phyloP scores from a whole-genome alignment of 2,888 invertebrate genomes.

The Agriopis leucophaearia region DNA sequence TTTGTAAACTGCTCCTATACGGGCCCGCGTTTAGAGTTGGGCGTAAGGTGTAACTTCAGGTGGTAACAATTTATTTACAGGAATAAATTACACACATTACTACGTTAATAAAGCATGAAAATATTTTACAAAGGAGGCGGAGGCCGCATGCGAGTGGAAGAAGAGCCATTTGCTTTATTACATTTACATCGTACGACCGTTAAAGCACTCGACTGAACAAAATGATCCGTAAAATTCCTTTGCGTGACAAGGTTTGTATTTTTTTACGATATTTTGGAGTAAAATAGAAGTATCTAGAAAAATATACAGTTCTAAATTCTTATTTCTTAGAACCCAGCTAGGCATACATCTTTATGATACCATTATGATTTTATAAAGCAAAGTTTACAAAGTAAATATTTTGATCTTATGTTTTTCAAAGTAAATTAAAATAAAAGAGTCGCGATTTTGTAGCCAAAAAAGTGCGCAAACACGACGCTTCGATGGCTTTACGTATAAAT shows the following conservation, averaged over 20 bases:
- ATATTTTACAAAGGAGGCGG: constrained; percentile 68
- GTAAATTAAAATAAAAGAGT: constrained; percentile 24
- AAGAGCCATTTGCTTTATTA: constrained; percentile 77
- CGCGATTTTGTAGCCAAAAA: constrained; percentile 38
- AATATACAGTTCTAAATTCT: not conserved
- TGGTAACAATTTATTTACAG: constrained; percentile 51
- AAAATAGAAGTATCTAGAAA: constrained; percentile 9
- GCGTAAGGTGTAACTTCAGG: not conserved
- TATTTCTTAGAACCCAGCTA: not conserved
- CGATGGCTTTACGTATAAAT: constrained; percentile 46
- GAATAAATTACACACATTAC: constrained; percentile 50
- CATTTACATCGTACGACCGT: constrained; percentile 78
- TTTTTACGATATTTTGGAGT: constrained; percentile 35
- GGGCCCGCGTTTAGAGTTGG: too few relatives aligned
- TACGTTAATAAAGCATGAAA: constrained; percentile 71
- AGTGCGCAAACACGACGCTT: constrained; percentile 48
- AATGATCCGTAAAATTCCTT: constrained; percentile 70
- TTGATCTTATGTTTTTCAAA: not conserved
- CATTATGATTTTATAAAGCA: not conserved
- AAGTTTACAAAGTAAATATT: constrained; percentile 3
- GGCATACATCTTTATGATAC: too few relatives aligned
- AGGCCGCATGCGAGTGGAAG: constrained; percentile 67
- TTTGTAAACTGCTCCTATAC: too few relatives aligned
- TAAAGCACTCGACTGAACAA: constrained; percentile 72
- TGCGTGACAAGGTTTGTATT: constrained; percentile 58